phyloP scores from a whole-genome alignment of 1,140 invertebrate species.

The Drosophila sulfurigaster region DNA sequence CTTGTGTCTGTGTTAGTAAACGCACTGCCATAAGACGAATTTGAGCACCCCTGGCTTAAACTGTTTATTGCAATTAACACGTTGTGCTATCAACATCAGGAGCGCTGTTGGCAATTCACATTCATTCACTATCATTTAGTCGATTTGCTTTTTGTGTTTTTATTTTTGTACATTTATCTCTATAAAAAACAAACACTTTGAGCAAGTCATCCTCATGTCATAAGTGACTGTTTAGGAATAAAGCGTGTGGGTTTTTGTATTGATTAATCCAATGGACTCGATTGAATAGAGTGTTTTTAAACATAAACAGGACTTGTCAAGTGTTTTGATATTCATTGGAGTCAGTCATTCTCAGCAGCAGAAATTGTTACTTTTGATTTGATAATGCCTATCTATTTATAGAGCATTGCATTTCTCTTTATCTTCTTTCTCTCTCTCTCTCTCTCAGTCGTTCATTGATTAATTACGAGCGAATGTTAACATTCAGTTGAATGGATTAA shows the following conservation, averaged over 20 bases:
- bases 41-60: no score
- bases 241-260: slow-evolving; percentile 17
- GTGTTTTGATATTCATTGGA: not conserved
- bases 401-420: slow-evolving; percentile 54
- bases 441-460: slow-evolving; percentile 42
- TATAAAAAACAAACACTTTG: not conserved
- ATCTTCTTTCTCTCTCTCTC: not conserved
- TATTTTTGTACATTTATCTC: slow-evolving; percentile 9
- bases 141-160: not conserved
- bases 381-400: slow-evolving; percentile 71
- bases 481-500: slow-evolving; percentile 28
- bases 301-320: not conserved
- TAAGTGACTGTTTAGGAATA: slow-evolving; percentile 32
- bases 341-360: slow-evolving; percentile 5
- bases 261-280: slow-evolving; percentile 16
- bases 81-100: not conserved
- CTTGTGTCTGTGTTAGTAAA: no score
- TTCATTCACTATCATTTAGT: slow-evolving; percentile 1
- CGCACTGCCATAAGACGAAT: no score
- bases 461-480: slow-evolving; percentile 49
- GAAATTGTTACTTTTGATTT: slow-evolving; percentile 53
- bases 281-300: no score
- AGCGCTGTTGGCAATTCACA: not conserved
- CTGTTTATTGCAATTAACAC: no score
- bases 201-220: slow-evolving; percentile 24